phyloP scores from a whole-genome alignment of 2,797 vertebrate species.

The Acrossocheilus wenchowensis region DNA sequence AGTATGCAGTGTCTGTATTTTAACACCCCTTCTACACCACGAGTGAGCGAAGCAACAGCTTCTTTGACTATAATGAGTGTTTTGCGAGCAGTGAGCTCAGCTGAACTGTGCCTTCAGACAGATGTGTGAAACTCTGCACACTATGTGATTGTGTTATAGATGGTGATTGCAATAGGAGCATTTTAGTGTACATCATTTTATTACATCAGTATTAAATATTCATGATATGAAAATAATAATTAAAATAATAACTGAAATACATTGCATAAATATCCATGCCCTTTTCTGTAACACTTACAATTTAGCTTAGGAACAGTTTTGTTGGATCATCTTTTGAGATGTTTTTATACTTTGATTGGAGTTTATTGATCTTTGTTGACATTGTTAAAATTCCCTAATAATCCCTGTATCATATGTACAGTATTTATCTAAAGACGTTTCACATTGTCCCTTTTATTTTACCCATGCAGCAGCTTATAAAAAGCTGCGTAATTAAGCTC shows the following conservation, averaged over 20 bases:
- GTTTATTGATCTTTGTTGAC: background rate
- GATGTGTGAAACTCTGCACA: background rate
- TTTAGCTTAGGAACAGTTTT: background rate
- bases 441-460: background rate
- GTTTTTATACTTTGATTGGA: background rate
- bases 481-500: background rate
- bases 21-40: background rate
- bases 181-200: background rate
- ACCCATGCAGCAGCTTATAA: background rate
- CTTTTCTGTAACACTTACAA: background rate
- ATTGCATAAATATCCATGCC: too few relatives aligned
- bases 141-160: background rate
- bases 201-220: background rate
- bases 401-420: background rate
- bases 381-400: background rate
- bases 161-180: too few relatives aligned
- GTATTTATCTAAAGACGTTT: background rate
- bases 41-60: constrained; percentile 3
- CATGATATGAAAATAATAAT: background rate
- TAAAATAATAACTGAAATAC: background rate
- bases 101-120: background rate
- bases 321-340: background rate
- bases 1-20: background rate
- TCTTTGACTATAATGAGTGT: background rate
- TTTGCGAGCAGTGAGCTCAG: background rate